phyloP scores from a whole-genome alignment of 2,113 vertebrate genomes.

The Dipodomys spectabilis region DNA sequence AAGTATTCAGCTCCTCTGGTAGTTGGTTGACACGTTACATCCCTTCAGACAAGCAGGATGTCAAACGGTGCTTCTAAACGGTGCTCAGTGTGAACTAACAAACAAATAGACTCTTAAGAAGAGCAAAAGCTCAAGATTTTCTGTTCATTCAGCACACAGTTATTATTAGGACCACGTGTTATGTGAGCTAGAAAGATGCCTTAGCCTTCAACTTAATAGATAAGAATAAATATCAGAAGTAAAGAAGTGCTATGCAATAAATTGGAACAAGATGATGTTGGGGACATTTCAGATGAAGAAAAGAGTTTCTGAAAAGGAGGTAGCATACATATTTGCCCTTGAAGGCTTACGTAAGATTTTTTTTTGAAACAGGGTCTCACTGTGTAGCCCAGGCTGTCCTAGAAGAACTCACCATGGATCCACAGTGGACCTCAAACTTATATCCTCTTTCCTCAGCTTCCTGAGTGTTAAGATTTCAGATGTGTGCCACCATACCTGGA shows the following conservation, averaged over 20 bases:
- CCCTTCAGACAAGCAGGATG: not conserved
- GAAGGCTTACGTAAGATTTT: not conserved
- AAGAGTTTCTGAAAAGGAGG: conserved; percentile 16
- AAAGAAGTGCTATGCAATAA: conserved; percentile 10
- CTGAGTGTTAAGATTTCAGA: too few relatives aligned
- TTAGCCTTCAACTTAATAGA: not conserved
- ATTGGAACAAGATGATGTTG: not conserved
- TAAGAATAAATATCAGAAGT: not conserved
- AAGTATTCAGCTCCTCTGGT: conserved; percentile 57
- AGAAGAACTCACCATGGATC: too few relatives aligned
- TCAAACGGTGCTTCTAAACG: conserved; percentile 48
- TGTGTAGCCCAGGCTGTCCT: too few relatives aligned
- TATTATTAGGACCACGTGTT: conserved; percentile 1
- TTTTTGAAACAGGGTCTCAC: too few relatives aligned
- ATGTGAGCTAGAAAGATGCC: not conserved
- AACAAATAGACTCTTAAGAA: conserved; percentile 38
- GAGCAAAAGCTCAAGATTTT: conserved; percentile 45
- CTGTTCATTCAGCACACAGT: conserved; percentile 49
- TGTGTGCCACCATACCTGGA: too few relatives aligned
- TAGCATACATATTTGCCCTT: not conserved
- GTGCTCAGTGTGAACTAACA: conserved; percentile 60
- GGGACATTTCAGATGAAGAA: conserved; percentile 24
- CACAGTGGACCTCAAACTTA: too few relatives aligned
- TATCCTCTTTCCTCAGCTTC: too few relatives aligned
- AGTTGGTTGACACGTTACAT: conserved; percentile 66